Evolutionary conservation across 2,888 invertebrate genomes (phyloP), one percentile per base, ranked within the genome.

Genomic region (Lithodes maja): DNA sequence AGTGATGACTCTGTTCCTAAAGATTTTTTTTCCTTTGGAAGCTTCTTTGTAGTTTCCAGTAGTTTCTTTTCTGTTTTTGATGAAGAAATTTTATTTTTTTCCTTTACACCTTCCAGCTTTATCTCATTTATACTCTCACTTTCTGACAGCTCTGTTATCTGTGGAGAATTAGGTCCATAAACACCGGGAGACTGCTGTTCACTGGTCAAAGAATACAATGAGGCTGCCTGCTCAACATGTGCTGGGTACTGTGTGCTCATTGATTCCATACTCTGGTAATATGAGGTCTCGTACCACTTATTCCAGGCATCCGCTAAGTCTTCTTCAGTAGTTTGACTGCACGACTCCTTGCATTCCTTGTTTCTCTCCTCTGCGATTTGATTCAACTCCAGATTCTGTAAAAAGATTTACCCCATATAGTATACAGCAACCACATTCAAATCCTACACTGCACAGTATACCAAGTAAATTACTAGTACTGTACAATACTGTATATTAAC

Each of bases 281-380:
- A 82, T 1, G 3, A 17, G 17, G 75, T 53, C 33, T 53, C 55
- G 9, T 86, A 82, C 86, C 86, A 86, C 53, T 61, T 86, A 7
- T 53, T 82, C 82, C 77, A 82, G n/a, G 86, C 86, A 0, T 61
- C 52, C 2, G 81, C 52, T 12, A 86, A 77, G 12, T 86, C 86
- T 75, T 86, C 82, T 3, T 86, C 86, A 17, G 82, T 82, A n/a
- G 86, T 86, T 15, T 86, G 86, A 17, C 75, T 77, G 55, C 69
- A 33, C 15, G 33, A 15, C 17, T 75, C 82, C 3, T 33, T 86
- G 15, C n/a, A 50, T 17, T 61, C 12, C 49, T 81, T 55, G 12
- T 17, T 55, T 15, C 54, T 82, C 33, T 50, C 68, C 50, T 75
- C 81, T 33, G 61, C 74, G 17, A 82, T 55, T 33, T 86, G 82